Base-by-base conservation (phyloP, 2,888 invertebrate genomes). In the Parnassius apollo region DNA sequence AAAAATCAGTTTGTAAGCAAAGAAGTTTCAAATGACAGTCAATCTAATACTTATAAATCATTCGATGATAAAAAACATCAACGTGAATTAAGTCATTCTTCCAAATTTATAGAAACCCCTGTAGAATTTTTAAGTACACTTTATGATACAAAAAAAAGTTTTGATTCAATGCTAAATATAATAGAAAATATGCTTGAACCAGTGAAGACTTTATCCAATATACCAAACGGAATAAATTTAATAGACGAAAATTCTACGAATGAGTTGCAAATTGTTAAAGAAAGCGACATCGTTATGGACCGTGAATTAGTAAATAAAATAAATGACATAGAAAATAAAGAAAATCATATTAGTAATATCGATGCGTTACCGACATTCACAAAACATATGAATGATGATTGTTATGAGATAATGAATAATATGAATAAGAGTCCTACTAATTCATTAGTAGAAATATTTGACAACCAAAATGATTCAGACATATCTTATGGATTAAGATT, bases 131-230 rank as follows among this genome's bases (percentile, higher is more conserved):
- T 35, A 18, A 42, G 46, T 7, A 59, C 55, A 56, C 18, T 59
- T 9, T 22, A 46, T 42, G 12, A 56, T 2, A 48, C 59, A 53
- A 59, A 50, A 51, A 56, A 11, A 1, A 2, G 42, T n/a, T 63
- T 56, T 52, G 7, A 46, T 56, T 45, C 13, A 10, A 63, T 59
- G 35, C 7, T 63, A n/a, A 50, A 49, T 11, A 51, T 13, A 11
- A 42, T 63, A 51, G 50, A 61, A 61, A 56, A 61, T 35, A 45
- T 51, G 10, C 61, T 42, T 7, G 44, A 45, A 10, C 10, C 35
- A 8, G 25, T 9, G 11, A 49, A 42, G 11, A 11, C 3, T 48
- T 45, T 44, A 11, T 2, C 44, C 9, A 44, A 11, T 11, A 44
- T 13, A 59, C 8, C 52, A 1, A 12, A 42, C 18, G 13, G 18